Base-by-base conservation (phyloP, 1,140 invertebrate species). In the Ceratosolen fusciceps region DNA sequence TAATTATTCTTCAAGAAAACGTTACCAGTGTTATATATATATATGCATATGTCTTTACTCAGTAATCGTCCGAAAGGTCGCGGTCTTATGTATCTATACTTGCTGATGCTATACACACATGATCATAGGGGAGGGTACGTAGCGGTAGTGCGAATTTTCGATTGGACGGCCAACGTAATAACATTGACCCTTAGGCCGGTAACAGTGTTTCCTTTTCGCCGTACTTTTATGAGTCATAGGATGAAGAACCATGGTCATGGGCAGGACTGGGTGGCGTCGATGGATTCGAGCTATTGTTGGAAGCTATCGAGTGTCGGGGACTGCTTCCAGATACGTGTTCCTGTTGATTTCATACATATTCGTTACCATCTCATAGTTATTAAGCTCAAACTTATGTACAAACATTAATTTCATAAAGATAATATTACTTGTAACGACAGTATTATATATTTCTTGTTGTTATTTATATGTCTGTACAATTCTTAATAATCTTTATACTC, bases 241-340 rank as follows among this genome's bases (percentile, higher is more conserved):
- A 94, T 31, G 94, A 95, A 84, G 93, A 94, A 83, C 93, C 93
- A 84, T 94, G 93, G 86, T 95, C 94, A 77, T 93, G 92, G 81
- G 93, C 93, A 47, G 94, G 94, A 85, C 93, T 94, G 34, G 95
- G 95, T 75, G 95, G 94, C 79, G 94, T 95, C 77, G 94, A 95
- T 81, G 94, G 91, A 88, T 94, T 95, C 84, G 94, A 95, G 90
- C 94, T 95, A 87, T 95, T 95, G 88, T 96, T 96, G 56, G 95
- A 96, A 37, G 94, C 94, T 83, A 95, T 93, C 54, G 95, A 96
- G 86, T 95, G 95, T 74, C 95, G 91, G 52, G 94, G 93, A 85
- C 93, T 94, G 81, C 92, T 91, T 82, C 92, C 91, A 54, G 90
- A 86, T 74, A 88, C 88, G 80, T 90, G 90, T 62, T 91, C 92